phyloP scores from a whole-genome alignment of 2,797 vertebrate genomes.

The Brachymystax lenok region DNA sequence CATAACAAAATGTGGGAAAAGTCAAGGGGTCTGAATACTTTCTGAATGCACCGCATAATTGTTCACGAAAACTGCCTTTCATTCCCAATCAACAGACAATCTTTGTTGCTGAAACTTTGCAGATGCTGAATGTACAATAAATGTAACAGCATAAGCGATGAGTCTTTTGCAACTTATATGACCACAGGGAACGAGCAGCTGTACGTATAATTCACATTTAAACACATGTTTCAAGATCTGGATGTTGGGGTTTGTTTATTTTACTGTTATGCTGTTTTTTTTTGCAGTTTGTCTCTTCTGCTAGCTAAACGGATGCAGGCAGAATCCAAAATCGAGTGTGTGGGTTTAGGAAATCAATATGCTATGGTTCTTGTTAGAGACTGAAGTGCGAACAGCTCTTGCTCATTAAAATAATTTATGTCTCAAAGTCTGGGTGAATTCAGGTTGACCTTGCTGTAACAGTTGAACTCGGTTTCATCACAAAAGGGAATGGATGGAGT shows the following conservation, averaged over 20 bases:
- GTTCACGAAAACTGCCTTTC: background rate
- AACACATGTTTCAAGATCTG: background rate
- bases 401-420: conserved; percentile 65
- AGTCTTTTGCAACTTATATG: background rate
- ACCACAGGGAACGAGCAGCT: background rate
- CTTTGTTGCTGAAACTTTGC: background rate
- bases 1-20: too few relatives aligned
- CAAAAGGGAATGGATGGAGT: background rate
- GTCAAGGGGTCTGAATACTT: too few relatives aligned
- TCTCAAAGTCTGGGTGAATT: conserved; percentile 27
- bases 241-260: background rate
- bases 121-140: background rate
- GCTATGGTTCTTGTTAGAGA: conserved; percentile 35
- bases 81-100: background rate
- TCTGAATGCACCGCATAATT: background rate
- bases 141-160: background rate
- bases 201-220: too few relatives aligned
- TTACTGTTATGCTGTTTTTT: conserved; percentile 20
- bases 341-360: conserved; percentile 48
- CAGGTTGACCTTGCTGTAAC: background rate
- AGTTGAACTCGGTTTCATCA: background rate
- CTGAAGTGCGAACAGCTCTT: conserved; percentile 27
- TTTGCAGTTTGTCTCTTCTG: conserved; percentile 22
- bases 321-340: conserved; percentile 28
- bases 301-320: conserved; percentile 11